These are phyloP conservation scores for Orientallactaga bullata DNA, from an alignment of 2,113 vertebrate genomes.

Conservation along the genomic window DNA sequence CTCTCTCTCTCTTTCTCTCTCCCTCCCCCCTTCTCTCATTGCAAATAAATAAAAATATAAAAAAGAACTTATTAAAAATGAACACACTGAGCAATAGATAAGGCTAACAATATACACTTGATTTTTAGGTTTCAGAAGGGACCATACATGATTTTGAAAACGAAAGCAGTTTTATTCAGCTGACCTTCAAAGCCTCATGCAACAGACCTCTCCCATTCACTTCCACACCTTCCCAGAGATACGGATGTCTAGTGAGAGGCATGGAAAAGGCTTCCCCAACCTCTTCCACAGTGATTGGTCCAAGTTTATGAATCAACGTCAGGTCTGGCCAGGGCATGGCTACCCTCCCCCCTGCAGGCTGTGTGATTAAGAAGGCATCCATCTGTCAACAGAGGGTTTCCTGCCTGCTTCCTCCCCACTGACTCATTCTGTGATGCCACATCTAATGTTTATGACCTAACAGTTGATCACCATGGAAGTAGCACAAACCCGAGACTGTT, in stretches of 20 bases:
- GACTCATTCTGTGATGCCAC: slow-evolving; percentile 79
- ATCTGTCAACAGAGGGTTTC: slow-evolving; percentile 74
- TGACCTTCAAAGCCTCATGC: not conserved
- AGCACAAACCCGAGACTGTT: slow-evolving; percentile 68
- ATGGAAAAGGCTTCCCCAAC: slow-evolving; percentile 55
- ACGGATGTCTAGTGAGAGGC: not conserved
- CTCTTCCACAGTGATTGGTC: not conserved
- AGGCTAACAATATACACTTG: not conserved
- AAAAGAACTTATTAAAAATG: not conserved
- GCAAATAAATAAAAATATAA: not conserved
- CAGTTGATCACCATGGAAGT: slow-evolving; percentile 77
- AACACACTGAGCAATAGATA: not conserved
- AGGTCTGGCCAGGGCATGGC: slow-evolving; percentile 34
- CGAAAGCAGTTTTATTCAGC: not conserved
- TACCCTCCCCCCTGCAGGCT: slow-evolving; percentile 41
- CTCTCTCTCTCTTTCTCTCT: too few relatives aligned
- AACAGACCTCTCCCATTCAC: not conserved
- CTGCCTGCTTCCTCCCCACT: slow-evolving; percentile 72
- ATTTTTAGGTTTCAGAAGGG: slow-evolving; percentile 3
- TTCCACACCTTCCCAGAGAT: not conserved
- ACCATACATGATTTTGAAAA: not conserved
- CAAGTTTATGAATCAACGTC: slow-evolving; percentile 63
- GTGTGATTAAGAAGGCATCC: slow-evolving; percentile 66
- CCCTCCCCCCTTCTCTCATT: too few relatives aligned
- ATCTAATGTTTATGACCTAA: slow-evolving; percentile 80